Evolutionary conservation across 2,888 invertebrate genomes (phyloP), one percentile per base, ranked within the genome.

Genomic region (Troglohyphantes excavatus): DNA sequence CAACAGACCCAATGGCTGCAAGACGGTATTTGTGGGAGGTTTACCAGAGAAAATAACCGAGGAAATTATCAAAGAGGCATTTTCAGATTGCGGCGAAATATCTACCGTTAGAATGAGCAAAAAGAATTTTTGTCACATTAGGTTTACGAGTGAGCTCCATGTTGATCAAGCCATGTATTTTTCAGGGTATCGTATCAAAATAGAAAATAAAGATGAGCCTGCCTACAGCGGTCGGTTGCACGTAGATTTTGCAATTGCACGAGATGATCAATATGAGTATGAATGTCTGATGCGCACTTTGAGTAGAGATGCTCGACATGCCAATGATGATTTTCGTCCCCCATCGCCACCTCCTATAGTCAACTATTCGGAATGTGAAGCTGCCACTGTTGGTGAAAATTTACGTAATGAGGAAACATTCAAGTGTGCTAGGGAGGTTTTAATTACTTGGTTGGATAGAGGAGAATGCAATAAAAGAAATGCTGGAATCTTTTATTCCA

Each of bases 221-320:
- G 95, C 95, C 79, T 97, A 96, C 94, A 96, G 96, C 90, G 98
- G 98, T 2, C 95, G 98, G 92, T 94, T 98, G 78, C 98, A 98
- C 94, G 98, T 98, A 3, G 98, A 98, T 94, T 98, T 97, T 94
- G 98, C 98, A 43, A 96, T 96, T 95, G 98, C 98, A 5, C 95
- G 98, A 46, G 98, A 98, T 94, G 98, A 98, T 94, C 97, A 98
- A 93, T 97, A 98, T 93, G 98, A 98, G 93, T 98, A 96, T 95
- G 98, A 98, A 93, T 94, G 94, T 92, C 95, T 96, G 88, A 98
- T 98, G 93, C 95, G 98, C 27, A 97, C 97, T 93, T 92, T 96
- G 92, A 96, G 96, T 92, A 94, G 97, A 68, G 97, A 97, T 93
- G 96, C 95, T 93, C 94, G 97, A 17, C 97, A 97, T 93, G 94